Base-by-base conservation (phyloP, 2,797 vertebrate genomes). In the Enteromius thamalakanensis region DNA sequence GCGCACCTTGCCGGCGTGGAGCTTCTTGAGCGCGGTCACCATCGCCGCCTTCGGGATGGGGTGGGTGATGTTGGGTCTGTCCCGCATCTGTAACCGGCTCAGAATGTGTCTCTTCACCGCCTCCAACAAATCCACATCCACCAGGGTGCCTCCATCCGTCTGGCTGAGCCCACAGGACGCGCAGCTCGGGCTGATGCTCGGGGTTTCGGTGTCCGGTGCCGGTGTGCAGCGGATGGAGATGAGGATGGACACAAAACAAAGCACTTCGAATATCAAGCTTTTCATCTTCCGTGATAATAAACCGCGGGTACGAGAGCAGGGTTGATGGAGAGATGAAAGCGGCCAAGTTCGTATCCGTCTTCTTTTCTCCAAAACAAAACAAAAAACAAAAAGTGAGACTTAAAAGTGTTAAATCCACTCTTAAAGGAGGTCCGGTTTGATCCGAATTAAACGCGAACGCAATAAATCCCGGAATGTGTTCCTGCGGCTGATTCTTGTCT, bases 1-100 rank as follows among this genome's bases (percentile, higher is more conserved):
- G 37, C 96, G 93, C 91, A 98, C 94, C 91, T 95, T 96, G 37
- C 97, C 97, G 12, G 97, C 95, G 91, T 98, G 97, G 62, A 99
- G 95, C 92, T 94, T 94, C 53, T 92, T 93, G 91, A 98, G 94
- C 81, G 97, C 97, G 58, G 96, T 97, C 91, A 98, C 96, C 96
- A 98, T 95, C 89, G 97, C 96, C 78, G 97, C 97, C 89, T 94
- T 95, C 83, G 97, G 97, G 78, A 95, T 90, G 37, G 94, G 92
- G 86, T 96, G 96, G 60, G 93, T 92, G 90, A 96, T 94, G 89
- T 94, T 94, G 85, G 97, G 97, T 19, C 96, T 91, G 21, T 96
- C 92, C 6, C 92, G 91, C 91, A 98, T 94, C 89, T 96, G 96
- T 84, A 98, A 91, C 80, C 95, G 91, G 88, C 93, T 93, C 87